Evolutionary conservation across 2,113 vertebrate genomes (phyloP).

Genomic region (Phylloscopus trochiloides): DNA sequence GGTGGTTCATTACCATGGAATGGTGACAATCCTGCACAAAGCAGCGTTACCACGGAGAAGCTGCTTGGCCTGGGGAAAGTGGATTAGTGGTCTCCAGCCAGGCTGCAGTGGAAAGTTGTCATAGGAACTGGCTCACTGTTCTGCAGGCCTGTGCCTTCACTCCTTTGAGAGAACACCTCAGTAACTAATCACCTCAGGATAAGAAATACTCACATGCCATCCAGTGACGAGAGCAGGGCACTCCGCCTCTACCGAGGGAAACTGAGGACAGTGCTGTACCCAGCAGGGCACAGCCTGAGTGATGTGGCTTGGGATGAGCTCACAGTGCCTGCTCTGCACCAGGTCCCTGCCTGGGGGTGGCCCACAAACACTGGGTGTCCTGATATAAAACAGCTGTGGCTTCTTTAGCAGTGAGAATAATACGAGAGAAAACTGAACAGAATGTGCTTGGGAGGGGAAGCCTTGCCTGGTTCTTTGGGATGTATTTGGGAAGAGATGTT

Average conservation of each 20-base stretch:
- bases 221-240: not conserved
- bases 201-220: not conserved
- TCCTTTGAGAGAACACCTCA: not conserved
- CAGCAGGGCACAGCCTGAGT: not conserved
- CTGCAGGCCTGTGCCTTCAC: not conserved
- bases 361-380: not conserved
- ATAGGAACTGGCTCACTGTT: constrained; percentile 31
- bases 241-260: not conserved
- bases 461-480: not conserved
- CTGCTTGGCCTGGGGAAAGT: not conserved
- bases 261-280: not conserved
- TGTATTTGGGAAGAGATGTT: not conserved
- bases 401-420: not conserved
- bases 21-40: not conserved
- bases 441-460: not conserved
- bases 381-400: constrained; percentile 4
- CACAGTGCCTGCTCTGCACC: rapidly evolving
- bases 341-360: not conserved
- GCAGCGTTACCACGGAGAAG: not conserved
- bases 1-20: not conserved
- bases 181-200: not conserved
- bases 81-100: not conserved
- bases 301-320: not conserved
- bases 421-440: not conserved
- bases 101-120: constrained; percentile 49